Conservation (phyloP, 1,140 invertebrate species). For the Bombus soroeensis region DNA sequence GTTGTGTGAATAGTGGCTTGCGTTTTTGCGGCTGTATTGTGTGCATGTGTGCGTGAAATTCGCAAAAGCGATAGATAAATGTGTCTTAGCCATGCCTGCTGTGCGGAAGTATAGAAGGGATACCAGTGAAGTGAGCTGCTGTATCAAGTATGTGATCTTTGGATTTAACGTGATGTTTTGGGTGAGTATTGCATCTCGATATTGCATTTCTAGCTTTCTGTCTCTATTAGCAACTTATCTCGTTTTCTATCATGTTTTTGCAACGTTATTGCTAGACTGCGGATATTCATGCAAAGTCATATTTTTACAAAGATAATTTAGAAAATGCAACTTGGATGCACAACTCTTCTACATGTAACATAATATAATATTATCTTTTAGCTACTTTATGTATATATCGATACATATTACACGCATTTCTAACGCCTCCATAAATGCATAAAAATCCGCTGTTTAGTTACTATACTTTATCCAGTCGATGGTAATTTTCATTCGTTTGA, state of each 20-base stretch:
- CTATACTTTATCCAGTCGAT: not conserved
- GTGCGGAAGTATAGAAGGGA: slow-evolving; percentile 90
- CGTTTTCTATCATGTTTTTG: not conserved
- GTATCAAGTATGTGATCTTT: slow-evolving; percentile 98
- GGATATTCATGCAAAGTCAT: not conserved
- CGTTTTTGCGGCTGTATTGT: slow-evolving; percentile 42
- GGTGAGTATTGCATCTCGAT: slow-evolving; percentile 86
- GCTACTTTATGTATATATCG: too few relatives aligned
- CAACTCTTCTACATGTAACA: too few relatives aligned
- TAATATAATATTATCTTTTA: too few relatives aligned
- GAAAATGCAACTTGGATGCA: too few relatives aligned
- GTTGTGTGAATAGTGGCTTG: slow-evolving; percentile 40
- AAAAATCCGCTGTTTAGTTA: not conserved
- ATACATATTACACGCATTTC: too few relatives aligned
- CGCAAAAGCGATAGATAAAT: slow-evolving; percentile 67
- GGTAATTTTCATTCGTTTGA: not conserved
- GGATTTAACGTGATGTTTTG: slow-evolving; percentile 98
- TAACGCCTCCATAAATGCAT: too few relatives aligned
- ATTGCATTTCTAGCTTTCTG: not conserved
- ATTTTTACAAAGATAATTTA: too few relatives aligned
- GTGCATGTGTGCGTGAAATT: slow-evolving; percentile 67
- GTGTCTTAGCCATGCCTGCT: slow-evolving; percentile 74
- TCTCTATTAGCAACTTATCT: too few relatives aligned
- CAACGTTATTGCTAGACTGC: not conserved
- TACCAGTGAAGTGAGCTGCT: slow-evolving; percentile 97